Evolutionary conservation across 2,797 vertebrate species (phyloP).

Genomic region (Spatula clypeata): DNA sequence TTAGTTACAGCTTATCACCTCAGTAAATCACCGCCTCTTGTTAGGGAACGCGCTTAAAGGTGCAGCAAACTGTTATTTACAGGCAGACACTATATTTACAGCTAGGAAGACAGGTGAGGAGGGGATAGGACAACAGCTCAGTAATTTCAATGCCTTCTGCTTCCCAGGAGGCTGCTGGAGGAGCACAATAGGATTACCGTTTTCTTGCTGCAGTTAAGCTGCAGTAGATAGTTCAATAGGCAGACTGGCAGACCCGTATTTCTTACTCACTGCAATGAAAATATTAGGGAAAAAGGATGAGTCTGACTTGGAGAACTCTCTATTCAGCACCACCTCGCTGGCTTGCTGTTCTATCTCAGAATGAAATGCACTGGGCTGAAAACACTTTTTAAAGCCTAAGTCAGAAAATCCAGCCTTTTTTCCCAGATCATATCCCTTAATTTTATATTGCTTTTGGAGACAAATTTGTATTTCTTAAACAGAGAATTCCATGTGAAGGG

Average conservation of each 20-base stretch:
- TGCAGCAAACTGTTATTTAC: slow-evolving; percentile 90
- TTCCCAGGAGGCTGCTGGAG: slow-evolving; percentile 79
- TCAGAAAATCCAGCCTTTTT: slow-evolving; percentile 4
- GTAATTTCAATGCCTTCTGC: slow-evolving; percentile 77
- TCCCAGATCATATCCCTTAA: background rate
- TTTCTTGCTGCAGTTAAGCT: slow-evolving; percentile 80
- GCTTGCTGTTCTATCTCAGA: slow-evolving; percentile 25
- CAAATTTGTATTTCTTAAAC: background rate
- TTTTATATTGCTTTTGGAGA: background rate
- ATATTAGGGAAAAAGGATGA: slow-evolving; percentile 53
- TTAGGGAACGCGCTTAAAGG: slow-evolving; percentile 82
- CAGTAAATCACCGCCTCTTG: slow-evolving; percentile 92
- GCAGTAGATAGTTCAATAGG: slow-evolving; percentile 77
- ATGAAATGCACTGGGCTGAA: background rate
- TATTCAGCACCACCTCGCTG: slow-evolving; percentile 17
- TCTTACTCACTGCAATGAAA: slow-evolving; percentile 72
- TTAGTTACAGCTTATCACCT: slow-evolving; percentile 93
- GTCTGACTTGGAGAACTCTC: slow-evolving; percentile 27
- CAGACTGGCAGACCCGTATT: slow-evolving; percentile 77
- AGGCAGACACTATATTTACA: slow-evolving; percentile 86
- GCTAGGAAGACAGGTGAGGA: slow-evolving; percentile 82
- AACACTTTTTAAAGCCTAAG: background rate
- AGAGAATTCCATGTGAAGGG: background rate
- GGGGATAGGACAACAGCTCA: slow-evolving; percentile 71
- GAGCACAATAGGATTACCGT: slow-evolving; percentile 85